Evolutionary conservation across 2,113 vertebrate species (phyloP).

Genomic region (Saimiri boliviensis): DNA sequence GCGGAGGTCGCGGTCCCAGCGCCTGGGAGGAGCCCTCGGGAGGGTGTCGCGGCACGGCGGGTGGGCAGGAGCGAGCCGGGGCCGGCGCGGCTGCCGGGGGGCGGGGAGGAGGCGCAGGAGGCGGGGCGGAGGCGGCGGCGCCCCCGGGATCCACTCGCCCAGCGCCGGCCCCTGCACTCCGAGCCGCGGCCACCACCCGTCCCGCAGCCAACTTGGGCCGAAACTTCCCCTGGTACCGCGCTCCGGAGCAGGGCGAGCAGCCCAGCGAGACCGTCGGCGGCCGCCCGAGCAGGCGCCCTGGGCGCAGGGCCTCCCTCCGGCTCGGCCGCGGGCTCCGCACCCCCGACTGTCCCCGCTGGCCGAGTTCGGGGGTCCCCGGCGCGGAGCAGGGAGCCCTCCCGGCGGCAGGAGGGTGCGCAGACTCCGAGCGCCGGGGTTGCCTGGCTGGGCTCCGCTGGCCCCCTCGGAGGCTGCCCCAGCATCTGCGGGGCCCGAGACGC

Average conservation of each 20-base stretch:
- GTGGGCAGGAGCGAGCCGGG: neutral
- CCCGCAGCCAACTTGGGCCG: neutral
- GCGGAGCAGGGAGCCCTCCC: neutral
- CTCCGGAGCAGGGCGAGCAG: neutral
- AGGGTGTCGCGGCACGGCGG: neutral
- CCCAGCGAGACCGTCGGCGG: neutral
- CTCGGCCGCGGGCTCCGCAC: neutral
- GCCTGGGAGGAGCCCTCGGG: constrained; percentile 1
- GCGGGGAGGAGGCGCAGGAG: constrained; percentile 65
- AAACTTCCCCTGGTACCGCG: constrained; percentile 31
- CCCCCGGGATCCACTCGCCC: constrained; percentile 71
- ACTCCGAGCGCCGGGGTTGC: neutral
- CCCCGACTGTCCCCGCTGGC: neutral
- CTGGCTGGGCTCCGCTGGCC: neutral
- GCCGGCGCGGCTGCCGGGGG: constrained; percentile 53
- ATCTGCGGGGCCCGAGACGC: neutral
- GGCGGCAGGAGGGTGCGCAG: neutral
- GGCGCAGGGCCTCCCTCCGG: neutral
- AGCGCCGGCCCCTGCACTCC: constrained; percentile 61
- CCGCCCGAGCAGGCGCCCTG: neutral
- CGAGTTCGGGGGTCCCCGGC: neutral
- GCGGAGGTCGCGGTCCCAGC: constrained; percentile 50
- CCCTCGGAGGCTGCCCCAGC: neutral
- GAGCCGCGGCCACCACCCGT: constrained; percentile 46
- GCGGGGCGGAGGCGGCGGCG: constrained; percentile 70